Evolutionary conservation across 2,113 vertebrate species (phyloP), one percentile per base, ranked within the genome.

Genomic region (Bujurquina vittata): DNA sequence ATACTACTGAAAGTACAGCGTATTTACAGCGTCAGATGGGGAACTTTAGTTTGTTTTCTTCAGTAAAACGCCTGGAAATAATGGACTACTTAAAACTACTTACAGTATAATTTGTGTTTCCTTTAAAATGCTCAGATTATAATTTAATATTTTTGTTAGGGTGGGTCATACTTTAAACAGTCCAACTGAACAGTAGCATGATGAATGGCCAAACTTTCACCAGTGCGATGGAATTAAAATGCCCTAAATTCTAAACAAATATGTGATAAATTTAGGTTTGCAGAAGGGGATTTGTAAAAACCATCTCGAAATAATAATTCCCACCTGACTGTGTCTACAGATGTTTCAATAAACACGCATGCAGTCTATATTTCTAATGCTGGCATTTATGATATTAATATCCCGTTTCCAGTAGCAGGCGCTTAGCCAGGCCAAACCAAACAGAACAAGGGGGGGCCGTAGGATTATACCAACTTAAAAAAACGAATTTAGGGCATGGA

Each of bases 381-480:
- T 72, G 43, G 46, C 67, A 72, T 72, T 72, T 72, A 72, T 72
- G 67, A 52, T 74, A 74, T 14, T 58, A 5, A 20, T 75, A 26
- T 61, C 22, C 40, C 23, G 35, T 37, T 75, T 74, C 58, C 79
- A 83, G 67, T n/a, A 26, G 69, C 78, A 79, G 94, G 89, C 91
- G 81, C 88, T 81, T 35, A 62, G 23, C 57, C 79, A 86, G 88
- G 69, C 54, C 72, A 74, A 87, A 91, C 91, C 87, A 89, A 91
- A 87, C 65, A 22, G 55, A 85, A 79, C 49, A 56, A 37, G 77
- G 88, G 85, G 90, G 84, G 46, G 90, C 72, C 20, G 15, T 60
- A 80, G 91, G 90, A 85, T 85, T 91, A 84, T 87, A 93, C 87
- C 89, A 93, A 87, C 3, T 90, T 72, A 72, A 79, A 79, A 33